These are phyloP conservation scores for Leptodactylus fallax DNA, from an alignment of 2,797 vertebrate genomes.

Conservation along the genomic window DNA sequence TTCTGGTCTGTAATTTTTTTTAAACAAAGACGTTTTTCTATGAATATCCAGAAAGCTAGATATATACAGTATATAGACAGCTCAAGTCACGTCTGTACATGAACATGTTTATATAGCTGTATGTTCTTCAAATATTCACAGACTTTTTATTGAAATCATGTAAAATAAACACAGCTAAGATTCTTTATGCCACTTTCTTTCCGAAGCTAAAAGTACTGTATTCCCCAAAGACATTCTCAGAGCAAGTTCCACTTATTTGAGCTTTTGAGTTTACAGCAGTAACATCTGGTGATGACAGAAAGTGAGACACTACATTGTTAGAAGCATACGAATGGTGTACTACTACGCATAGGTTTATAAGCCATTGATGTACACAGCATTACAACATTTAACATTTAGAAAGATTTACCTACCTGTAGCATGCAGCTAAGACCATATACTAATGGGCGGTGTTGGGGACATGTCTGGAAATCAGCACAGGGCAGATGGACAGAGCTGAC, in stretches of 20 bases:
- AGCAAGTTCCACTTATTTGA: too few species aligned
- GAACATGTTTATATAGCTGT: not conserved
- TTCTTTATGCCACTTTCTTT: not conserved
- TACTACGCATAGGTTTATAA: too few species aligned
- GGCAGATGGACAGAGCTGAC: conserved; percentile 71
- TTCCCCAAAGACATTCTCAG: too few species aligned
- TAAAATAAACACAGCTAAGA: not conserved
- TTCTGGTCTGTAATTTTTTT: not conserved
- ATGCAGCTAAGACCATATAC: conserved; percentile 79
- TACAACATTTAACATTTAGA: not conserved
- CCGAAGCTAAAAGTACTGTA: too few species aligned
- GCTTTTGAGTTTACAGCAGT: not conserved
- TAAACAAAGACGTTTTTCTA: not conserved
- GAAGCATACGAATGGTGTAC: not conserved
- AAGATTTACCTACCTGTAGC: conserved; percentile 74
- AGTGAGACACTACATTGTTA: not conserved
- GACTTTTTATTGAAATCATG: not conserved
- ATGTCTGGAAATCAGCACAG: conserved; percentile 75
- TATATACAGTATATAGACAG: not conserved
- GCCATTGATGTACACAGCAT: too few species aligned
- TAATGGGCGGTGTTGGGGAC: conserved; percentile 77
- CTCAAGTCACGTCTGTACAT: not conserved
- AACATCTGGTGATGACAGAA: not conserved
- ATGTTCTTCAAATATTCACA: not conserved
- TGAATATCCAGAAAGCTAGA: not conserved